A percentile compares a stretch with the other conserved stretches of the same genome.
These are phyloP conservation scores for Tortrix viridana DNA, from an alignment of 2,888 invertebrate genomes.

Conservation along the genomic window DNA sequence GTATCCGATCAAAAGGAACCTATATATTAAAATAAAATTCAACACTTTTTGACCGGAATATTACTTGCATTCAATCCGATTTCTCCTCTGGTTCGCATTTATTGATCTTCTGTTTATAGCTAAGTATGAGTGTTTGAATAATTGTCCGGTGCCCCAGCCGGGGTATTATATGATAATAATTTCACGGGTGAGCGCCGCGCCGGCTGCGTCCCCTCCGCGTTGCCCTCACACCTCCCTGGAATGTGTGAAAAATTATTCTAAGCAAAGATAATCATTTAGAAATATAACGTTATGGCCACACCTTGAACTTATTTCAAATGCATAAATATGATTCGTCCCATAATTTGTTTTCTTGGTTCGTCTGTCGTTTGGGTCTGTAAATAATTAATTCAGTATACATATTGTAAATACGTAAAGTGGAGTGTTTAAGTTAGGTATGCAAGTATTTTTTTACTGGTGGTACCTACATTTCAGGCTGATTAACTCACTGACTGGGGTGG, in stretches of 20 bases:
- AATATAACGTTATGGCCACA: not conserved
- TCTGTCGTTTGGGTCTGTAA: too few relatives aligned
- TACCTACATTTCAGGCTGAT: too few relatives aligned
- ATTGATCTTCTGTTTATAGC: constrained; percentile 51
- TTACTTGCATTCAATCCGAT: not conserved
- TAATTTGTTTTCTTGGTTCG: too few relatives aligned
- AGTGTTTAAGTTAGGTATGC: too few relatives aligned
- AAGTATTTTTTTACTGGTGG: too few relatives aligned
- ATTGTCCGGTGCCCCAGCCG: constrained; percentile 72
- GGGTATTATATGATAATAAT: constrained; percentile 83
- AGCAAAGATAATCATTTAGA: constrained; percentile 48
- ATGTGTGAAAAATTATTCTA: constrained; percentile 75
- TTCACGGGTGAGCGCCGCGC: constrained; percentile 75
- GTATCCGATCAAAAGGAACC: not conserved
- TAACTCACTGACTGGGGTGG: too few relatives aligned
- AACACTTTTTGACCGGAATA: not conserved
- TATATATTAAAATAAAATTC: not conserved
- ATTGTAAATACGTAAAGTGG: too few relatives aligned
- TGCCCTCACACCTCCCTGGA: constrained; percentile 59
- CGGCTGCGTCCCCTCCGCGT: constrained; percentile 55
- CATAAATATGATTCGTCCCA: not conserved
- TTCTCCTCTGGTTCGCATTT: constrained; percentile 39
- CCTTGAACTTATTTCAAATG: not conserved
- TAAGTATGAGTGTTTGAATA: constrained; percentile 81
- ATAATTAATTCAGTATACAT: too few relatives aligned